Evolutionary conservation across 1,140 invertebrate species (phyloP).

Genomic region (Whitmania pigra): DNA sequence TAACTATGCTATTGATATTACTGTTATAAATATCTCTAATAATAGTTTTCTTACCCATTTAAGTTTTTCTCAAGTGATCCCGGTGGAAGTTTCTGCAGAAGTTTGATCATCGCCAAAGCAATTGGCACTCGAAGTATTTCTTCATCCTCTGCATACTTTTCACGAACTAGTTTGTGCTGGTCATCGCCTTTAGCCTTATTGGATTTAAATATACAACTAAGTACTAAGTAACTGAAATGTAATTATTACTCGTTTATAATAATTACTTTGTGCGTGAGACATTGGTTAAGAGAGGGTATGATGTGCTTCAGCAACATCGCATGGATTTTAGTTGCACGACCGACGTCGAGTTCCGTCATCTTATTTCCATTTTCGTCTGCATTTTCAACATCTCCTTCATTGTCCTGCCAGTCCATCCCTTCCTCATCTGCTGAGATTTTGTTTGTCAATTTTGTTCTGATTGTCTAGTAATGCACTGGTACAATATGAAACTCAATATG

Average conservation of each 20-base stretch:
- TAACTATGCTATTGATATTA: too few species aligned
- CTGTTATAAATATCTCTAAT: neutral
- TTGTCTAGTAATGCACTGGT: neutral
- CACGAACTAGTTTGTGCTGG: slow-evolving; percentile 59
- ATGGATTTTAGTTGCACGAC: neutral
- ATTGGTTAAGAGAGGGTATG: neutral
- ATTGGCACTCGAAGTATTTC: slow-evolving; percentile 80
- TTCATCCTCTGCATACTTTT: slow-evolving; percentile 54
- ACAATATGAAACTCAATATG: neutral
- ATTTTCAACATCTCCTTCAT: neutral
- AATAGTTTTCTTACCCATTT: slow-evolving; percentile 51
- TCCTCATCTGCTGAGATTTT: neutral
- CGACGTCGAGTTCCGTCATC: neutral
- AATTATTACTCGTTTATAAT: neutral
- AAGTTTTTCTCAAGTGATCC: slow-evolving; percentile 60
- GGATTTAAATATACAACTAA: neutral
- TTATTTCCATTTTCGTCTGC: neutral
- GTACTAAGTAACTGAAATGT: neutral
- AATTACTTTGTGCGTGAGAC: slow-evolving; percentile 4
- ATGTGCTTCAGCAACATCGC: neutral
- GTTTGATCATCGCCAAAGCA: slow-evolving; percentile 76
- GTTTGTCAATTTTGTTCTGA: neutral
- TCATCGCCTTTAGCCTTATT: slow-evolving; percentile 54
- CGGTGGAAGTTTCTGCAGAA: slow-evolving; percentile 72
- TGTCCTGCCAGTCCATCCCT: neutral